Percentiles rank a stretch among this genome's conserved stretches.
phyloP scores from a whole-genome alignment of 2,888 invertebrate species.

The Cetonia aurata region DNA sequence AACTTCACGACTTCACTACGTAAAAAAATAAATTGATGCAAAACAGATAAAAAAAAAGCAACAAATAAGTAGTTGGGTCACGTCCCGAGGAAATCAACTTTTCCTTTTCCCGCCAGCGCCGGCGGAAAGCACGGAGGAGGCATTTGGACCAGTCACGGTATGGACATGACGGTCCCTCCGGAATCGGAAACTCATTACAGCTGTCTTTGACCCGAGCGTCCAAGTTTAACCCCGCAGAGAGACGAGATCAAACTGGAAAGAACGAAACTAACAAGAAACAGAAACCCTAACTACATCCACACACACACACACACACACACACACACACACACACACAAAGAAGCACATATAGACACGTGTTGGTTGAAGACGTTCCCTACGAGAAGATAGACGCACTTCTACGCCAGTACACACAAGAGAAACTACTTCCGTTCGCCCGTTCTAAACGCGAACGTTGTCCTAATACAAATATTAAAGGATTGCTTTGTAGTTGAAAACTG shows the following conservation, averaged over 20 bases:
- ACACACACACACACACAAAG: constrained; percentile 3
- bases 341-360: neutral
- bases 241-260: constrained; percentile 61
- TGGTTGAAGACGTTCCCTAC: too few species aligned
- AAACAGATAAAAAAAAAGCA: constrained; percentile 4
- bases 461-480: constrained; percentile 39
- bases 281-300: constrained; percentile 42
- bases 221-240: constrained; percentile 59
- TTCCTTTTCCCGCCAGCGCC: constrained; percentile 22
- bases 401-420: neutral
- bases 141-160: constrained; percentile 40
- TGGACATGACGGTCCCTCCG: constrained; percentile 54
- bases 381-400: too few species aligned
- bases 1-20: constrained; percentile 1
- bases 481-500: constrained; percentile 36
- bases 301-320: neutral
- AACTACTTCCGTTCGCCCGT: constrained; percentile 29
- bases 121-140: constrained; percentile 11
- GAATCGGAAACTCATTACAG: constrained; percentile 67
- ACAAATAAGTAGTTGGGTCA: constrained; percentile 27
- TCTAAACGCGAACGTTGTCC: constrained; percentile 33
- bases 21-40: constrained; percentile 13
- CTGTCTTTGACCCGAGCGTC: constrained; percentile 65
- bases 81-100: constrained; percentile 30
- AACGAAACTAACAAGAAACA: constrained; percentile 52